phyloP scores from a whole-genome alignment of 2,888 invertebrate species.

The Stenodera caucasica region DNA sequence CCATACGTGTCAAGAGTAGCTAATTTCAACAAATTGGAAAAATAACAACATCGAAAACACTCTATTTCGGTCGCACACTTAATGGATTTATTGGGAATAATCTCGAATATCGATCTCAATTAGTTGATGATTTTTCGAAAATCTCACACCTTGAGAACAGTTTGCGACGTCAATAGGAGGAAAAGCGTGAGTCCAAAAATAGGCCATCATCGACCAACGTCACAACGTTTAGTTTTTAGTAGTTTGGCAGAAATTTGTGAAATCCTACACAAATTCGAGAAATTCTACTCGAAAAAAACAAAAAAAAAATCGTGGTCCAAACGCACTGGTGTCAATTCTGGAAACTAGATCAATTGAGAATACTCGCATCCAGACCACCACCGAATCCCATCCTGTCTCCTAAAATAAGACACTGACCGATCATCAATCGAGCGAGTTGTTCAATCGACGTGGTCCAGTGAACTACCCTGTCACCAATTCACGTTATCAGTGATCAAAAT shows the following conservation, averaged over 20 bases:
- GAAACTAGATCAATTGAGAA: conserved; percentile 28
- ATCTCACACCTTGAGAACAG: conserved; percentile 1
- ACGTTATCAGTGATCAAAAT: neutral
- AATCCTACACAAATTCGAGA: conserved; percentile 15
- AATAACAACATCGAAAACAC: too few relatives aligned
- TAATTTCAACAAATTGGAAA: too few relatives aligned
- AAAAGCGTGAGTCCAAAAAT: neutral
- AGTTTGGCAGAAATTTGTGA: conserved; percentile 16
- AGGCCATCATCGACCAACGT: neutral
- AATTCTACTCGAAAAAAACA: conserved; percentile 19
- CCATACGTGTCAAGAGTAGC: too few relatives aligned
- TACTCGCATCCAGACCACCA: conserved; percentile 11
- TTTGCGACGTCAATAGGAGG: neutral
- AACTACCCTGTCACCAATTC: neutral
- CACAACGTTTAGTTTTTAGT: conserved; percentile 18
- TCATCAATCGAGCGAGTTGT: neutral
- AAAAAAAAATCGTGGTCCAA: conserved; percentile 13
- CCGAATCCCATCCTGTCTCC: conserved; percentile 1
- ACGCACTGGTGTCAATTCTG: conserved; percentile 25
- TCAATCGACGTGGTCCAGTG: neutral
- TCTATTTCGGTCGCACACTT: too few relatives aligned
- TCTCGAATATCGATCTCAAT: too few relatives aligned
- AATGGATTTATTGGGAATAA: too few relatives aligned
- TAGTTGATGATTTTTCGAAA: too few relatives aligned
- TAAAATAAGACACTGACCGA: conserved; percentile 23